Evolutionary conservation across 2,113 vertebrate species (phyloP), one percentile per base, ranked within the genome.

Genomic region (Chamaetylas fuelleborni): DNA sequence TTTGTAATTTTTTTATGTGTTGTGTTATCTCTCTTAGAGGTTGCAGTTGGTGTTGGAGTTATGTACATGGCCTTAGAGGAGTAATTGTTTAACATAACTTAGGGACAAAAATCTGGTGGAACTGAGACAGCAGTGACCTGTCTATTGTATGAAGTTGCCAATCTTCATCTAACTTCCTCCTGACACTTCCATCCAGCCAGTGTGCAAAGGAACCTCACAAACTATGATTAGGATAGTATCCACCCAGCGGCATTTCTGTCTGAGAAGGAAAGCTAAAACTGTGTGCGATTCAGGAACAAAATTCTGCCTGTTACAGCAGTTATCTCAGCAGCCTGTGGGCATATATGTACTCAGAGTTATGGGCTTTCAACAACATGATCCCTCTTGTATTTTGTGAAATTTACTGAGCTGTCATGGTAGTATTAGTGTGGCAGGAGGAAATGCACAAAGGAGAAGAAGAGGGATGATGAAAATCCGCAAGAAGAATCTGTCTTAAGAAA

Each of bases 351-450:
- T 95, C 40, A 33, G 83, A 93, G 81, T 93, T 93, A 92, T 1
- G 25, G 86, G 40, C 93, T 95, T 92, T 95, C 79, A 88, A 22
- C 88, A 93, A 73, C 91, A 88, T 70, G 91, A 88, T 96, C 87
- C 81, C 71, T 95, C 61, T 72, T 96, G 84, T 81, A 82, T 94
- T 95, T 95, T 87, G 62, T 94, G 81, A 91, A 92, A 92, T 92
- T 88, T 91, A 88, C 92, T 86, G 92, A 95, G 79, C 91, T 95
- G 89, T 94, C 93, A 58, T 2, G 4, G 66, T 82, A 62, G 62
- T 78, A 76, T 85, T 85, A 76, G 69, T 48, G 86, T 95, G 92
- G 60, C 91, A 82, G 50, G 70, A 85, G 40, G 71, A 90, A 94
- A 73, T 51, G 54, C 87, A 86, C 70, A 56, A 86, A 88, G 86